These are phyloP conservation scores for Mellivora capensis DNA, from an alignment of 2,113 vertebrate genomes.

Conservation along the genomic window DNA sequence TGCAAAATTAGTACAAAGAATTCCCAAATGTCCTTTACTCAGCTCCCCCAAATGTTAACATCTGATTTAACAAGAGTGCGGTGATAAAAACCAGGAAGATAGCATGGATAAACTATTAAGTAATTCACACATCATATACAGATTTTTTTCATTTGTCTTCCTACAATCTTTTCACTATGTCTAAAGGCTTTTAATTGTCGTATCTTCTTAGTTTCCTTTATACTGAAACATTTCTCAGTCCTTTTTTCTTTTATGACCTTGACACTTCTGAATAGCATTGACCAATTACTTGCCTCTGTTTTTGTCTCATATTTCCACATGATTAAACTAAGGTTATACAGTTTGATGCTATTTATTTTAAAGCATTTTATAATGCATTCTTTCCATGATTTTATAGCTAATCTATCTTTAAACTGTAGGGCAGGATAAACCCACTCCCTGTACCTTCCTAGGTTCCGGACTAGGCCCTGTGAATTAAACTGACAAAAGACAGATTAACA, in stretches of 20 bases:
- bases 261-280: neutral
- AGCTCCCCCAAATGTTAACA: neutral
- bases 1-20: neutral
- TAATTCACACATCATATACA: neutral
- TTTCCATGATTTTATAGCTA: neutral
- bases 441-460: neutral
- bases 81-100: neutral
- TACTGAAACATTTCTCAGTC: neutral
- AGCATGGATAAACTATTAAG: neutral
- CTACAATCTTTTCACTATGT: neutral
- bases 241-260: neutral
- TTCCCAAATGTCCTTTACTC: neutral
- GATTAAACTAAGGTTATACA: neutral
- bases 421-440: neutral
- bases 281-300: neutral
- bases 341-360: neutral
- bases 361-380: neutral
- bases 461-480: neutral
- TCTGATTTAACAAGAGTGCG: neutral
- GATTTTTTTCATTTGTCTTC: neutral
- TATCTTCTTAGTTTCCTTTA: neutral
- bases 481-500: neutral
- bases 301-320: neutral
- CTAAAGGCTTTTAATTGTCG: neutral
- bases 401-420: neutral